Evolutionary conservation across 2,888 invertebrate species (phyloP).

Genomic region (Ectropis crepuscularia): DNA sequence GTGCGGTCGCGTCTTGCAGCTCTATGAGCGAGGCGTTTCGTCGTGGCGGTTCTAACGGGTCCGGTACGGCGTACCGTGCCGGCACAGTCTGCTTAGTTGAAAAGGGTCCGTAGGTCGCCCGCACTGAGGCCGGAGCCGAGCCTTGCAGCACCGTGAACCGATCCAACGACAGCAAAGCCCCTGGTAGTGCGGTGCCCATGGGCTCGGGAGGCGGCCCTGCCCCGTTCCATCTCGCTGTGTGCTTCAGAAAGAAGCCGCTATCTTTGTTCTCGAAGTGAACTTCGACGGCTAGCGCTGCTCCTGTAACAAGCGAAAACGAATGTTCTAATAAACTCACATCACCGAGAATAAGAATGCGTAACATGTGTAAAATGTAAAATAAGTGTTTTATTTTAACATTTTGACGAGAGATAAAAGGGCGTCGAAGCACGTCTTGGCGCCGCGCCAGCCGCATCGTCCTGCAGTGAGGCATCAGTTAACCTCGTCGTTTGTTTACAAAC

Average conservation of each 20-base stretch:
- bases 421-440: constrained; percentile 66
- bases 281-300: constrained; percentile 89
- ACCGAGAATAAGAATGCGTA: constrained; percentile 51
- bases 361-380: constrained; percentile 67
- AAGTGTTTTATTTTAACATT: constrained; percentile 68
- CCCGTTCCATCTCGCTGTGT: constrained; percentile 90
- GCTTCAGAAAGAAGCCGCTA: constrained; percentile 95
- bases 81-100: constrained; percentile 97
- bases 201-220: constrained; percentile 78
- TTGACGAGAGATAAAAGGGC: constrained; percentile 71
- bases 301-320: constrained; percentile 81
- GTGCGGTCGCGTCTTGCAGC: constrained; percentile 87
- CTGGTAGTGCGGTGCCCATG: constrained; percentile 81
- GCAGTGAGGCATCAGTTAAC: constrained; percentile 58
- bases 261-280: constrained; percentile 97
- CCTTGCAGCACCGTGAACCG: constrained; percentile 96
- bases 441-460: constrained; percentile 66
- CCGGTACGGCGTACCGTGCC: constrained; percentile 94
- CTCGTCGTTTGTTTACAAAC: constrained; percentile 69
- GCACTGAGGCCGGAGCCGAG: constrained; percentile 94
- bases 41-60: constrained; percentile 88
- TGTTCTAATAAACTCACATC: constrained; percentile 51
- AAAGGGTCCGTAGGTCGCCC: constrained; percentile 97
- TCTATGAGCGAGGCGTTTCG: constrained; percentile 85
- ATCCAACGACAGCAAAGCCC: constrained; percentile 92